Percentiles rank a stretch among this genome's conserved stretches.
Evolutionary conservation across 2,888 invertebrate species (phyloP).

Genomic region (Poecilus cupreus): DNA sequence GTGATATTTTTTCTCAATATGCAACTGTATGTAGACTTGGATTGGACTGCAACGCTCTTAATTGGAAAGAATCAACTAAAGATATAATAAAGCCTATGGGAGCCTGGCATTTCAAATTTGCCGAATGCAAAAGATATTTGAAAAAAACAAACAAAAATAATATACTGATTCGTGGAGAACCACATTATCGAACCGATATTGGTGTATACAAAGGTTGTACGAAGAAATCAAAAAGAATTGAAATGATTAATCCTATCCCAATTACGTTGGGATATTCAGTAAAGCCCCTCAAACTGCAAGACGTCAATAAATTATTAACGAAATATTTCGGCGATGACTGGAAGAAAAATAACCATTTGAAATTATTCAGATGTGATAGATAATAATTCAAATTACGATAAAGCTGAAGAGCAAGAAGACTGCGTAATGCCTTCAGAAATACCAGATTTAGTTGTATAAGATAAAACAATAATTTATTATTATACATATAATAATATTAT

Average conservation of each 20-base stretch:
- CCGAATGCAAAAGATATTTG: constrained; percentile 48
- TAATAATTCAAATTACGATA: background rate
- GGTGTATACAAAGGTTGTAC: background rate
- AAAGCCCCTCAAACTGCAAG: background rate
- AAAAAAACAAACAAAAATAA: background rate
- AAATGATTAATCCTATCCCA: background rate
- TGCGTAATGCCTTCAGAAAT: too few relatives aligned
- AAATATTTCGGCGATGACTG: background rate
- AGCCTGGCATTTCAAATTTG: constrained; percentile 54
- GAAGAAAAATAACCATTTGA: background rate
- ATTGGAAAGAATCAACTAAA: constrained; percentile 59
- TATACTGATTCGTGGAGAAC: constrained; percentile 1
- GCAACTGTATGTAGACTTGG: constrained; percentile 60
- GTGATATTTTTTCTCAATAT: constrained; percentile 59
- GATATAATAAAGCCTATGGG: constrained; percentile 36
- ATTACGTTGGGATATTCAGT: background rate
- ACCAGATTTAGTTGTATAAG: background rate
- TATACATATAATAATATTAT: too few relatives aligned
- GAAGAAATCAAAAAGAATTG: background rate
- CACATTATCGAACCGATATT: background rate
- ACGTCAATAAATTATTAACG: background rate
- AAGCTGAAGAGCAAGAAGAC: background rate
- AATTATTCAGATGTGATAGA: background rate
- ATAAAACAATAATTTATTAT: too few relatives aligned
- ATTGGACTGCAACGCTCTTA: constrained; percentile 52